Percentiles rank a stretch among this genome's conserved stretches.
Evolutionary conservation across 2,888 invertebrate species (phyloP).

Genomic region (Hoplodrina blanda): DNA sequence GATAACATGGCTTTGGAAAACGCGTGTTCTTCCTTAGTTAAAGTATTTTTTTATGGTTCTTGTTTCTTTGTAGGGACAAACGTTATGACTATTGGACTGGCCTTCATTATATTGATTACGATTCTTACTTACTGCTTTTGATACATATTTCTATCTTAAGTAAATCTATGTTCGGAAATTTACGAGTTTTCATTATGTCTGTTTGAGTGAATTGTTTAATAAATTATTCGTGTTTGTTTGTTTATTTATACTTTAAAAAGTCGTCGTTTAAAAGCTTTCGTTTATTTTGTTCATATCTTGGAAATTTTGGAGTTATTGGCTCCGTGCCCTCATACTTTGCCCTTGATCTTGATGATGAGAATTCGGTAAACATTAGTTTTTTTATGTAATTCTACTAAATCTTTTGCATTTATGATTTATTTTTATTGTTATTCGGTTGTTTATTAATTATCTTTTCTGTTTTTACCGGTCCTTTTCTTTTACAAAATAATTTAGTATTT

Average conservation of each 20-base stretch:
- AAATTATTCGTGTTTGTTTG: slow-evolving; percentile 33
- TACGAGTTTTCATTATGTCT: background rate
- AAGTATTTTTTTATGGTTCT: slow-evolving; percentile 25
- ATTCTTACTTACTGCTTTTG: background rate
- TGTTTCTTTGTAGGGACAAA: slow-evolving; percentile 16
- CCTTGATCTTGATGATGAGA: slow-evolving; percentile 69
- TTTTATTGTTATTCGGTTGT: background rate
- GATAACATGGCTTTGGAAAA: slow-evolving; percentile 46
- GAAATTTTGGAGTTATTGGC: slow-evolving; percentile 67
- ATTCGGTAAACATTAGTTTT: slow-evolving; percentile 59
- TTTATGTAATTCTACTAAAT: slow-evolving; percentile 50
- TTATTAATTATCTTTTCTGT: background rate
- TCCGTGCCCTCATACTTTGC: slow-evolving; percentile 64
- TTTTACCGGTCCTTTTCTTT: background rate
- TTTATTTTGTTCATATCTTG: slow-evolving; percentile 58
- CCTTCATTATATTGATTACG: slow-evolving; percentile 30
- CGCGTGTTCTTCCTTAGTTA: slow-evolving; percentile 33
- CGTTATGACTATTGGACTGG: slow-evolving; percentile 3
- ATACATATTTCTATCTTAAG: slow-evolving; percentile 5
- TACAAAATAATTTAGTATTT: background rate
- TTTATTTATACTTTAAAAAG: slow-evolving; percentile 41
- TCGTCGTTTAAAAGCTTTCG: slow-evolving; percentile 45
- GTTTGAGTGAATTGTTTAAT: slow-evolving; percentile 2
- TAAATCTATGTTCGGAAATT: background rate
- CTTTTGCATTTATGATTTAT: slow-evolving; percentile 22